These are phyloP conservation scores for Eristalinus sepulchralis DNA, from an alignment of 2,888 invertebrate genomes.

Conservation along the genomic window DNA sequence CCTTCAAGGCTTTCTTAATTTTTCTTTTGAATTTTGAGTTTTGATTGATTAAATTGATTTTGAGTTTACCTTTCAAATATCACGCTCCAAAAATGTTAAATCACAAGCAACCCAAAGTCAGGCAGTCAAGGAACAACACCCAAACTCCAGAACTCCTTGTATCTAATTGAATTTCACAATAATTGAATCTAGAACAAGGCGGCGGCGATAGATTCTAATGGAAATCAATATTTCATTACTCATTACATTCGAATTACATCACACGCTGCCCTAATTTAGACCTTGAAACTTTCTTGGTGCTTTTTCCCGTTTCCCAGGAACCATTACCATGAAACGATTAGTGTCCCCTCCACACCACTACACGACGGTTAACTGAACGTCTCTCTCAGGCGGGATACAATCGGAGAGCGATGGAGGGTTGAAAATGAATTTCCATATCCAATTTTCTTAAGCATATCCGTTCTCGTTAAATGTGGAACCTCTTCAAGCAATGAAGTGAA, in stretches of 20 bases:
- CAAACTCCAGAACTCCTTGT: background rate
- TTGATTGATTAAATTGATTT: no score
- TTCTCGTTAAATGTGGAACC: slow-evolving; percentile 11
- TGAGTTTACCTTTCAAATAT: no score
- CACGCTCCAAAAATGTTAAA: no score
- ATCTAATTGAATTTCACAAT: background rate
- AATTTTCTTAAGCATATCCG: slow-evolving; percentile 15
- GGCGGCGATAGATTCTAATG: background rate
- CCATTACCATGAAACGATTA: background rate
- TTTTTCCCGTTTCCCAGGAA: background rate
- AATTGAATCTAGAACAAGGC: background rate
- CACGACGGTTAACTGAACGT: background rate
- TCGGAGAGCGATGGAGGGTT: background rate
- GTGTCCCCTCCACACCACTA: background rate
- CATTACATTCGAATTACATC: slow-evolving; percentile 1
- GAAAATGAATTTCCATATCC: slow-evolving; percentile 1
- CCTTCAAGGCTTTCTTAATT: no score
- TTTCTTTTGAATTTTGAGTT: no score
- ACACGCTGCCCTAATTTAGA: background rate
- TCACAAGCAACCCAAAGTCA: no score
- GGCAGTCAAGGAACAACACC: no score
- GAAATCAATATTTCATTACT: background rate
- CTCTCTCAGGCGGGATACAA: background rate
- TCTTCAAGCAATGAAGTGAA: background rate
- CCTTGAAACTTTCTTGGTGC: background rate